phyloP scores from a whole-genome alignment of 2,888 invertebrate genomes.

The Macropis europaea region DNA sequence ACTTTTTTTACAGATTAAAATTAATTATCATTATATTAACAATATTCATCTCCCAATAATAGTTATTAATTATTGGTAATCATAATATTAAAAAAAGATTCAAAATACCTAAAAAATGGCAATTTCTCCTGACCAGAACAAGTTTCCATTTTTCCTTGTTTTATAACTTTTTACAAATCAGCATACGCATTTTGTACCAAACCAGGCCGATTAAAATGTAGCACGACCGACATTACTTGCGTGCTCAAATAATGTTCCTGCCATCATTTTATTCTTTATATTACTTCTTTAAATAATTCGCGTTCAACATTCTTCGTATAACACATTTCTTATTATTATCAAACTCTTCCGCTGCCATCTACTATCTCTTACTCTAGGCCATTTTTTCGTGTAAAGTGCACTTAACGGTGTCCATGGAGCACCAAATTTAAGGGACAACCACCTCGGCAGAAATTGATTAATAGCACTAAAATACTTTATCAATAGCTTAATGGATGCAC shows the following conservation, averaged over 20 bases:
- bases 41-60: conserved; percentile 73
- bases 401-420: conserved; percentile 79
- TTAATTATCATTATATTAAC: conserved; percentile 77
- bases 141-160: conserved; percentile 72
- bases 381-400: conserved; percentile 78
- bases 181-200: conserved; percentile 78
- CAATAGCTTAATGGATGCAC: conserved; percentile 54
- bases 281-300: conserved; percentile 77
- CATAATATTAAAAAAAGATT: conserved; percentile 66
- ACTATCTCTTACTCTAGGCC: conserved; percentile 77
- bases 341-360: conserved; percentile 68
- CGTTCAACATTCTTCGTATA: conserved; percentile 75
- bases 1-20: conserved; percentile 75
- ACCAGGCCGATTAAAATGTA: conserved; percentile 78
- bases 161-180: conserved; percentile 77
- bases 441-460: conserved; percentile 77
- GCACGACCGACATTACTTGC: conserved; percentile 66
- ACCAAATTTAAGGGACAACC: conserved; percentile 76
- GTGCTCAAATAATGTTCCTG: conserved; percentile 76
- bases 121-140: conserved; percentile 79
- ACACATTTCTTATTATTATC: conserved; percentile 71
- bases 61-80: conserved; percentile 68
- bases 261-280: conserved; percentile 75
- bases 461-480: conserved; percentile 69
- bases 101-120: conserved; percentile 77